These are phyloP conservation scores for Thereva unica DNA, from an alignment of 2,888 invertebrate species.

Conservation along the genomic window DNA sequence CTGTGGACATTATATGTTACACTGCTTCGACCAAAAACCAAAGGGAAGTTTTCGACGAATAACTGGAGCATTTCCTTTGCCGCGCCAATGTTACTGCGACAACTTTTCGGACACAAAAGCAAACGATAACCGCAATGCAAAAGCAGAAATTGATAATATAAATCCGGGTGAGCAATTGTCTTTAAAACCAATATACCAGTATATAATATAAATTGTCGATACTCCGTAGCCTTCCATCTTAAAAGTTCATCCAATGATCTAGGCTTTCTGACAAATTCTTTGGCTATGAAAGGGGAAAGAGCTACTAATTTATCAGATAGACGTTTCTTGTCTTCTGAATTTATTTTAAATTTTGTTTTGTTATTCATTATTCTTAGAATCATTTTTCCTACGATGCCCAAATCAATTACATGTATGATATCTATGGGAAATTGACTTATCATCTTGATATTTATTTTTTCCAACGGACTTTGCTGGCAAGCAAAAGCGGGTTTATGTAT, in stretches of 20 bases:
- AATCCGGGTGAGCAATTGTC: too few species aligned
- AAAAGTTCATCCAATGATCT: background rate
- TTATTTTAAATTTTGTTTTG: too few species aligned
- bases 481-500: too few species aligned
- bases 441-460: too few species aligned
- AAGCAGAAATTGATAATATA: conserved; percentile 11
- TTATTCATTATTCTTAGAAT: too few species aligned
- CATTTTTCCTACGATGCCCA: too few species aligned
- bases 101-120: too few species aligned
- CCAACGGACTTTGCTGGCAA: too few species aligned
- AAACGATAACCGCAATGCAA: conserved; percentile 3
- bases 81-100: background rate
- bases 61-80: conserved; percentile 8
- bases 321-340: too few species aligned
- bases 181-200: conserved; percentile 1
- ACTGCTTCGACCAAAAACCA: background rate
- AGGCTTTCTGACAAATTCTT: conserved; percentile 3
- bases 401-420: too few species aligned
- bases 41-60: conserved; percentile 3
- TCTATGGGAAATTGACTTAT: too few species aligned
- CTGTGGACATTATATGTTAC: conserved; percentile 7
- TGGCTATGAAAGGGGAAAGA: background rate
- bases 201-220: background rate
- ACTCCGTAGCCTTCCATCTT: conserved; percentile 1
- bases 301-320: background rate